Conservation (phyloP, 2,888 invertebrate genomes). For the Epirrhoe tristata region DNA sequence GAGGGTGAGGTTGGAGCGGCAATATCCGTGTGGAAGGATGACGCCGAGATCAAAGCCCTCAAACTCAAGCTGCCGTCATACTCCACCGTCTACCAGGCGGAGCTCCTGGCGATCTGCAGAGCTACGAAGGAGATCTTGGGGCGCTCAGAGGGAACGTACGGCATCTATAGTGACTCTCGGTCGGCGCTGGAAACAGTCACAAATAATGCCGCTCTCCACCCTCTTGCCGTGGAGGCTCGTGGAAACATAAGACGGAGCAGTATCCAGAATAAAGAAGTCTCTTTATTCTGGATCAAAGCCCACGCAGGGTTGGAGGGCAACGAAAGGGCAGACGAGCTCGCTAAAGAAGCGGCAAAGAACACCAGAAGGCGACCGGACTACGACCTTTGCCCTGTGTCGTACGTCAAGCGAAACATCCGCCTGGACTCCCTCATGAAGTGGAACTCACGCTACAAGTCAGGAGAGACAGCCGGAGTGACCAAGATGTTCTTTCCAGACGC, state of each 20-base stretch:
- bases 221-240: slow-evolving; percentile 6
- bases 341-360: too few relatives aligned
- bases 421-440: not conserved
- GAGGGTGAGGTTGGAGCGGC: slow-evolving; percentile 1
- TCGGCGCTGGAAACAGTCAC: slow-evolving; percentile 2
- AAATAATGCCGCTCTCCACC: not conserved
- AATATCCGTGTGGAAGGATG: not conserved
- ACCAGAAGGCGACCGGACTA: too few relatives aligned
- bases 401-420: not conserved
- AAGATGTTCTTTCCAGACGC: not conserved
- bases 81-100: slow-evolving; percentile 19
- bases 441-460: not conserved
- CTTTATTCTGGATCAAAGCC: not conserved
- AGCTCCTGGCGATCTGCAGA: slow-evolving; percentile 12
- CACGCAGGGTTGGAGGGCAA: slow-evolving; percentile 5
- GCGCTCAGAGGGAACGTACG: not conserved
- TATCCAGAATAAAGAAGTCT: not conserved
- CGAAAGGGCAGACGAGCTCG: too few relatives aligned
- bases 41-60: not conserved
- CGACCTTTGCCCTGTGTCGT: too few relatives aligned
- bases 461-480: not conserved
- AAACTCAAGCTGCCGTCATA: slow-evolving; percentile 7
- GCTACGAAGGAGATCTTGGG: not conserved
- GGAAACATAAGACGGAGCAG: not conserved
- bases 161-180: not conserved